These are phyloP conservation scores for Atta colombica DNA, from an alignment of 1,140 invertebrate species.

Conservation along the genomic window DNA sequence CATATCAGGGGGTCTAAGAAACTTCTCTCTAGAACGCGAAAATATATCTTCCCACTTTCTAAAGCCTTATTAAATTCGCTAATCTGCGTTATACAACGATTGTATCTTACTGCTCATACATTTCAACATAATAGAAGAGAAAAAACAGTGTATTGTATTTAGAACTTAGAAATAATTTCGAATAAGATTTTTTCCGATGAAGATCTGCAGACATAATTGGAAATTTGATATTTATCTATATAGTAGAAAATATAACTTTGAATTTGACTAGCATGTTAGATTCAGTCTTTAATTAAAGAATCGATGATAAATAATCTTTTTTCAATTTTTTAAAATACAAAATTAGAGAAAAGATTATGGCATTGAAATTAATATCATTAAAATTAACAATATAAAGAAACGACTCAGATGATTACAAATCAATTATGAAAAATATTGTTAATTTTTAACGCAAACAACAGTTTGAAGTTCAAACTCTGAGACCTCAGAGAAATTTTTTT, in stretches of 20 bases:
- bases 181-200: neutral
- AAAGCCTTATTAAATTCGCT: neutral
- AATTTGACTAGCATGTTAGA: neutral
- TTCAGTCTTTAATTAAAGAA: neutral
- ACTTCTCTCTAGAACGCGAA: neutral
- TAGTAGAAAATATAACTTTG: neutral
- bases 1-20: neutral
- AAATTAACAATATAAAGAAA: too few species aligned
- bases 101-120: neutral
- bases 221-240: neutral
- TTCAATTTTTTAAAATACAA: neutral
- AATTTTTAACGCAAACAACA: too few species aligned
- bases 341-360: neutral
- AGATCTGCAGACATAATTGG: neutral
- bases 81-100: slow-evolving; percentile 2
- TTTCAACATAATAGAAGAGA: neutral
- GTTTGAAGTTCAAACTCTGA: too few species aligned
- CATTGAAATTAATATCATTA: neutral
- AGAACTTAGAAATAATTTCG: neutral
- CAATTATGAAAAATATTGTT: too few species aligned
- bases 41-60: slow-evolving; percentile 4
- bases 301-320: neutral
- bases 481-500: too few species aligned
- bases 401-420: too few species aligned
- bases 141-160: neutral